Conservation (phyloP, 1,140 invertebrate species). For the Tetragonula clypearis region DNA sequence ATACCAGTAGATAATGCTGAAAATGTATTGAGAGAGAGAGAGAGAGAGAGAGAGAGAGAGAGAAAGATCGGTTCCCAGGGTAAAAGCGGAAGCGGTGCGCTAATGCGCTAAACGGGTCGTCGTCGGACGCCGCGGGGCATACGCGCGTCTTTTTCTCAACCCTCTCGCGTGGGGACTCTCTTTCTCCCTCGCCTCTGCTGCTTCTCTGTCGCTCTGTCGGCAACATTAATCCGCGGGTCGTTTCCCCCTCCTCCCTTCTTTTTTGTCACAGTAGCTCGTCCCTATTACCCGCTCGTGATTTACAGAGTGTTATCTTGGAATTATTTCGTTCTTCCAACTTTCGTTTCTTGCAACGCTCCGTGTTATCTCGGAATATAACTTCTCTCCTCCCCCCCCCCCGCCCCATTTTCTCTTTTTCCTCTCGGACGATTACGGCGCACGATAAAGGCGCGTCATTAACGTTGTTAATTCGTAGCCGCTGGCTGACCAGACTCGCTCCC, state of each 20-base stretch:
- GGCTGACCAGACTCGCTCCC: neutral
- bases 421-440: neutral
- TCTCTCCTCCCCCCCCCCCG: neutral
- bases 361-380: neutral
- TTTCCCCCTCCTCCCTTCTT: neutral
- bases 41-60: neutral
- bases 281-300: neutral
- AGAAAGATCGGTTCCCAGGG: slow-evolving; percentile 60
- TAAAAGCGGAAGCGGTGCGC: slow-evolving; percentile 57
- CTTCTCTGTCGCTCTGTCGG: too few species aligned
- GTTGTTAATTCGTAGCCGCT: neutral
- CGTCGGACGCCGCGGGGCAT: slow-evolving; percentile 40
- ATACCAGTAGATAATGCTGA: too few species aligned
- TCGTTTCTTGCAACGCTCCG: neutral
- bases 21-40: too few species aligned
- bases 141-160: slow-evolving; percentile 48
- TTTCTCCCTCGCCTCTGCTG: neutral
- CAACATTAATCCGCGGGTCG: neutral
- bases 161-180: slow-evolving; percentile 12
- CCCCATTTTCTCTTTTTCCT: neutral
- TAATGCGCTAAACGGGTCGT: slow-evolving; percentile 57
- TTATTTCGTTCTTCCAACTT: neutral
- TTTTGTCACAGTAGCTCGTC: neutral
- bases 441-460: neutral
- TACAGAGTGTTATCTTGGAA: neutral